These are phyloP conservation scores for Datnioides undecimradiatus DNA, from an alignment of 2,113 vertebrate genomes.

Conservation along the genomic window DNA sequence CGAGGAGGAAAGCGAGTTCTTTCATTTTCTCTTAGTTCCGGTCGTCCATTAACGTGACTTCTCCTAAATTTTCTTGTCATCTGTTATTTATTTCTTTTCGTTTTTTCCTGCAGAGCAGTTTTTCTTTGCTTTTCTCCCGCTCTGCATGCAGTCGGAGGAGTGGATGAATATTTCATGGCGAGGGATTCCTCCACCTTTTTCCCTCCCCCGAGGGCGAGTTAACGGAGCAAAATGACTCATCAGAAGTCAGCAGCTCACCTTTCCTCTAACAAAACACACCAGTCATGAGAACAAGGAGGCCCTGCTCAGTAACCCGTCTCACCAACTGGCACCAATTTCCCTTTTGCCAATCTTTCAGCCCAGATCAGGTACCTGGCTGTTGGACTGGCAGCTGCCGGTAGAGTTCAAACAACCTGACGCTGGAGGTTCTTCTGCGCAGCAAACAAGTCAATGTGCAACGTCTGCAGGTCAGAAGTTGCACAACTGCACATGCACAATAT, in stretches of 20 bases:
- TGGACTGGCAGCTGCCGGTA: too few relatives aligned
- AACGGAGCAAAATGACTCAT: constrained; percentile 31
- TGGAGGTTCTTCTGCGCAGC: too few relatives aligned
- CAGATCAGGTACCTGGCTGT: too few relatives aligned
- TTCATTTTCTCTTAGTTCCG: not conserved
- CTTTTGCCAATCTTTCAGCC: too few relatives aligned
- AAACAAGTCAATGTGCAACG: too few relatives aligned
- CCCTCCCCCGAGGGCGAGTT: not conserved
- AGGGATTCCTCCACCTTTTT: constrained; percentile 42
- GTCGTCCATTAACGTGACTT: not conserved
- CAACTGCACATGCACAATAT: too few relatives aligned
- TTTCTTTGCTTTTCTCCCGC: not conserved
- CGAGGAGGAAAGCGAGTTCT: not conserved
- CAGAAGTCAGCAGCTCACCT: constrained; percentile 29
- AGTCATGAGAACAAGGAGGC: too few relatives aligned
- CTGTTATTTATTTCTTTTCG: constrained; percentile 2
- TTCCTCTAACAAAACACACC: constrained; percentile 22
- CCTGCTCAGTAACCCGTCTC: too few relatives aligned
- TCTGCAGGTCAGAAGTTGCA: too few relatives aligned
- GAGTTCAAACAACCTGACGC: too few relatives aligned
- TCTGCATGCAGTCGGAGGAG: constrained; percentile 20
- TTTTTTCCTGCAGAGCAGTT: constrained; percentile 21
- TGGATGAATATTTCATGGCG: constrained; percentile 65
- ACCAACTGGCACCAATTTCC: too few relatives aligned
- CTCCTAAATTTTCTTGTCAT: not conserved